Evolutionary conservation across 1,140 invertebrate species (phyloP), one percentile per base, ranked within the genome.

Genomic region (Spodoptera frugiperda): DNA sequence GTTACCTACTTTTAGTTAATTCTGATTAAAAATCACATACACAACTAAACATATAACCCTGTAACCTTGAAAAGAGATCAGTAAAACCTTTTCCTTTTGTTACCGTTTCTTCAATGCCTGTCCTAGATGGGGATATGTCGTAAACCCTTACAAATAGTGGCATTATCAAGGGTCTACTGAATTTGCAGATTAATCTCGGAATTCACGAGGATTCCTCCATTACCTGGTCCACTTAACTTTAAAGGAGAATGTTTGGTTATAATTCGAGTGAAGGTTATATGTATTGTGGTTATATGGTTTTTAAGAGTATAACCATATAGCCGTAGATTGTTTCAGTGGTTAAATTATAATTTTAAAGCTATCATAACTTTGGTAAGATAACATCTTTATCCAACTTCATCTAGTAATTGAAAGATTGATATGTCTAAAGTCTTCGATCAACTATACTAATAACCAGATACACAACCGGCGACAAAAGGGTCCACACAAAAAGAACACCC

Each of bases 161-260:
- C 76, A 82, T 82, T 78, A 80, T 78, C 68, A 78, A 80, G 78
- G 81, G 81, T 80, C 67, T 54, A 59, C n/a, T 78, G 80, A 77
- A 53, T 74, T 78, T 78, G 33, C 17, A 77, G 67, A 79, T 79
- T 79, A 82, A 82, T 78, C 75, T 71, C 12, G 61, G 77, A 73
- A 72, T 54, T 53, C 67, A 39, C 14, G 49, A 54, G 78, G 55
- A 17, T 55, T 6, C 25, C 54, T 51, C 67, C 78, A 79, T 82
- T 82, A 82, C 80, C 81, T 82, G 78, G 74, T 65, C 49, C 78
- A 79, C 73, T 78, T 79, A 75, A 82, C 78, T 78, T 78, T 48
- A 55, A 76, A 81, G 77, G 55, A 73, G 76, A 76, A 67, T 78
- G 51, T 33, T 15, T 39, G 44, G 17, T 46, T 25, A 65, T 49